Base-by-base conservation (phyloP, 2,797 vertebrate genomes). In the Syngnathus rostellatus region DNA sequence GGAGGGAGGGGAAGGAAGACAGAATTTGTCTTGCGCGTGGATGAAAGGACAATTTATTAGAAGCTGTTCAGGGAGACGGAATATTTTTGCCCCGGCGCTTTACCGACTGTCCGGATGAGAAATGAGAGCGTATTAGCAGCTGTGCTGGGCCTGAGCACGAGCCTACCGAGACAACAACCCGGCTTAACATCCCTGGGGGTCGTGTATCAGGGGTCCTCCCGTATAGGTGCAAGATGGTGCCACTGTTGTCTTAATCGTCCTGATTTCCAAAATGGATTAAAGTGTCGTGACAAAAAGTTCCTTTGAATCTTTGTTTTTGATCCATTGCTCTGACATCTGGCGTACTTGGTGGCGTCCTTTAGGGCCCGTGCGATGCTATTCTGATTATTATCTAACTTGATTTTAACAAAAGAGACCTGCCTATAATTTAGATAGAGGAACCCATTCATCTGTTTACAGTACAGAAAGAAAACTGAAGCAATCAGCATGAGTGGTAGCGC, bases 21-120 rank as follows among this genome's bases (percentile, higher is more conserved):
- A 91, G 93, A 94, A 94, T 91, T 85, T 93, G 89, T 94, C 93
- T 95, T 92, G 85, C 81, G 84, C 87, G 77, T 87, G 85, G 86
- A 92, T 92, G 93, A 94, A 94, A 92, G 93, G 91, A 90, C 94
- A 94, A 94, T 97, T 94, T 95, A 95, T 97, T 94, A 95, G 90
- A 63, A 75, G 91, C 89, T 92, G 88, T 93, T 94, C 91, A 89
- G 87, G 93, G 90, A 94, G 93, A 94, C 91, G 92, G 92, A 91
- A 87, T 93, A 93, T 91, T 93, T 57, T 92, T 93, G 92, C 92
- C 91, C 90, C 89, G 87, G 91, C 93, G 91, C 90, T 91, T 91
- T 91, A 84, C 84, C 85, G 89, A 90, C 90, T 93, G 93, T 94
- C 92, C 88, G 88, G 89, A 93, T 95, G 93, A 96, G 91, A 86